Percentiles rank a stretch among this genome's conserved stretches.
These are phyloP conservation scores for Argyrosomus regius DNA, from an alignment of 2,797 vertebrate genomes.

Conservation along the genomic window DNA sequence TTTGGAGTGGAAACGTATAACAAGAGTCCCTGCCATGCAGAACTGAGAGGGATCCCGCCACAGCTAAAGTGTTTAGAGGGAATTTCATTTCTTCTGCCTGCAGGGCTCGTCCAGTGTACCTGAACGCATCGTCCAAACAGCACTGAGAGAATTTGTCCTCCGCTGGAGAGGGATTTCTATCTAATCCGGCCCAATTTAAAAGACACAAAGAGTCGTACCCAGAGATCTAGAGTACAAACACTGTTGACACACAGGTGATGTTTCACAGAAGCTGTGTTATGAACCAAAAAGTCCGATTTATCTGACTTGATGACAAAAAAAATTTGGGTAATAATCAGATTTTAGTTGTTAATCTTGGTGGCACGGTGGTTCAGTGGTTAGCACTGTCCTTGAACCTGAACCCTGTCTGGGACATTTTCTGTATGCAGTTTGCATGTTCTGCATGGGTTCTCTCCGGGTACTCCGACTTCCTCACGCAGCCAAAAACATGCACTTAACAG, in stretches of 20 bases:
- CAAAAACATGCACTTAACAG: no score
- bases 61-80: conserved; percentile 39
- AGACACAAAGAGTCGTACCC: conserved; percentile 28
- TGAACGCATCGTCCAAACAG: conserved; percentile 50
- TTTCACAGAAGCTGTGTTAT: conserved; percentile 6
- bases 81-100: conserved; percentile 50
- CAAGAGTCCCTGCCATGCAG: conserved; percentile 51
- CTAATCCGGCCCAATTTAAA: conserved; percentile 55
- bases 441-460: no score
- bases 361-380: no score
- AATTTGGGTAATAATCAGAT: no score
- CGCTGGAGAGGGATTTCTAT: conserved; percentile 41
- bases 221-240: conserved; percentile 22
- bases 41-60: conserved; percentile 43
- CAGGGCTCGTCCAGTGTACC: conserved; percentile 37
- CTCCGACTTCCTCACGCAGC: no score
- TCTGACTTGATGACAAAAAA: no score
- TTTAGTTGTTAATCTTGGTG: no score
- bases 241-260: neutral
- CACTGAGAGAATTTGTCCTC: conserved; percentile 12
- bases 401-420: no score
- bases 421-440: no score
- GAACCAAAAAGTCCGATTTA: neutral
- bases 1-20: conserved; percentile 50
- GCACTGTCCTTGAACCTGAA: no score